These are phyloP conservation scores for Nemotelus nigrinus DNA, from an alignment of 2,888 invertebrate species.

Conservation along the genomic window DNA sequence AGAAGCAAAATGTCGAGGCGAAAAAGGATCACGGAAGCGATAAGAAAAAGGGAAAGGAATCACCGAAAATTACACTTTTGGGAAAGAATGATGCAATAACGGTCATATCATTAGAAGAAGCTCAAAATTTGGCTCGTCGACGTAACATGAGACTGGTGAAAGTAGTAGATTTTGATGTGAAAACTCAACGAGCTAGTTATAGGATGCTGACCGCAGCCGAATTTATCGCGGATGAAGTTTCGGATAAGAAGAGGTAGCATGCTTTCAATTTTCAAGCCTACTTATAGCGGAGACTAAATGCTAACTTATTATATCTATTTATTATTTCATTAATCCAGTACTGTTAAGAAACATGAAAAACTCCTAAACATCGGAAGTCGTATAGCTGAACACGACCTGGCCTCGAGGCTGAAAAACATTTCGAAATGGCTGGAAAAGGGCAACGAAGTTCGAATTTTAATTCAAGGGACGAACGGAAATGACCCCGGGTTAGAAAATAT, in stretches of 20 bases:
- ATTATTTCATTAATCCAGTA: slow-evolving; percentile 33
- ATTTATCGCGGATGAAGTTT: slow-evolving; percentile 70
- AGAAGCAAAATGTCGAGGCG: slow-evolving; percentile 17
- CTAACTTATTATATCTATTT: no score
- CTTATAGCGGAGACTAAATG: no score
- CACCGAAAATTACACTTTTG: slow-evolving; percentile 73
- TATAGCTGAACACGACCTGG: slow-evolving; percentile 75
- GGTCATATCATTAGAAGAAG: slow-evolving; percentile 74
- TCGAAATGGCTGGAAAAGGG: slow-evolving; percentile 73
- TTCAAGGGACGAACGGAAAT: slow-evolving; percentile 55
- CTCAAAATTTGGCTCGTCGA: slow-evolving; percentile 74
- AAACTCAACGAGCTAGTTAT: slow-evolving; percentile 75
- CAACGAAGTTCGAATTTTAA: slow-evolving; percentile 69
- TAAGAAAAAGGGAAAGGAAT: slow-evolving; percentile 50
- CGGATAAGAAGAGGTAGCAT: slow-evolving; percentile 8
- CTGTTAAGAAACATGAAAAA: slow-evolving; percentile 71
- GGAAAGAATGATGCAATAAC: slow-evolving; percentile 68
- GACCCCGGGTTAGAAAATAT: slow-evolving; percentile 66
- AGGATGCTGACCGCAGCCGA: slow-evolving; percentile 76
- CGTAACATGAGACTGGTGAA: slow-evolving; percentile 77
- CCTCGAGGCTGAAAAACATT: slow-evolving; percentile 72
- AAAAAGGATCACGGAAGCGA: slow-evolving; percentile 2
- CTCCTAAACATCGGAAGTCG: slow-evolving; percentile 70
- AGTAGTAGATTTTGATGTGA: slow-evolving; percentile 73
- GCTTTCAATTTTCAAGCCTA: not conserved